Base-by-base conservation (phyloP, 2,113 vertebrate species). In the Cottus gobio region DNA sequence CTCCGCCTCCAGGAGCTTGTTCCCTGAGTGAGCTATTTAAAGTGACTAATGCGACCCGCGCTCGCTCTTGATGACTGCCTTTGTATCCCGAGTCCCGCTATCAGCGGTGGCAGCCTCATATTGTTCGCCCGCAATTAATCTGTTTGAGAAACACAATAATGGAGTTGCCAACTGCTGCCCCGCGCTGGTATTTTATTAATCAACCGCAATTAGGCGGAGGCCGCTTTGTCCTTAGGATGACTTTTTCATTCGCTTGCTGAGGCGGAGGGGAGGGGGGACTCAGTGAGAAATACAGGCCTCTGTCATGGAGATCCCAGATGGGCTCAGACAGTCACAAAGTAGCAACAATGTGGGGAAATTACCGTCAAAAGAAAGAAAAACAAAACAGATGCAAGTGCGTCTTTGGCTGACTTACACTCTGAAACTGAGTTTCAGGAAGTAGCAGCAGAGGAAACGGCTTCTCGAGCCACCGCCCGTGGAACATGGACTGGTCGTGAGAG, bases 161-260 rank as follows among this genome's bases (percentile, higher is more conserved):
- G 85, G 79, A 89, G 85, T 85, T 83, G 87, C 91, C 85, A 90
- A 85, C 90, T 87, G 90, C 90, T 90, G 78, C 71, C 83, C 22
- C n/a, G 78, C 9, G 79, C 88, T 93, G 34, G 71, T 92, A 79
- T 91, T 93, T 92, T 91, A 94, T 94, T 93, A 90, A 93, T 93
- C 91, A 92, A 71, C 78, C 31, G 85, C 90, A 89, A 91, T 92
- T 91, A 93, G 84, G 87, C 76, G 13, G 80, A 10, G 3, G 80
- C 39, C 22, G 78, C 78, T 54, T 54, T 80, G 91, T 94, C 92
- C 93, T 91, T 80, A 88, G 73, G 84, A 91, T 89, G 89, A 93
- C 92, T 92, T 90, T 89, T 78, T 52, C 56, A 39, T 78, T 85
- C 42, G 42, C 80, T 83, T 73, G 75, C 71, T n/a, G 56, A 56